These are phyloP conservation scores for Chascanopsetta lugubris DNA, from an alignment of 2,113 vertebrate genomes.

Conservation along the genomic window DNA sequence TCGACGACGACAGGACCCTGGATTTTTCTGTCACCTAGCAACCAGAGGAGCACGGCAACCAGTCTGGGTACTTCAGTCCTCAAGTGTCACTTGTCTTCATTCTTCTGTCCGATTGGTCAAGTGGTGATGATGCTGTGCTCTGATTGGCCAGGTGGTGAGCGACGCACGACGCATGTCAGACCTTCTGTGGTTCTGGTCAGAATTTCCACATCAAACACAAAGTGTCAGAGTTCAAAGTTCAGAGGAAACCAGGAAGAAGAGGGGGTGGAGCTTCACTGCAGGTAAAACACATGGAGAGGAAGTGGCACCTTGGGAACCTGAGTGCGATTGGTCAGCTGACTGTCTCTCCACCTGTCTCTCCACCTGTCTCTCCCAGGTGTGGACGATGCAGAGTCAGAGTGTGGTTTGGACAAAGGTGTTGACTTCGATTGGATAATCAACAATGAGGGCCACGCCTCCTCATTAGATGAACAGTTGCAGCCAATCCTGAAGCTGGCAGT, in stretches of 20 bases:
- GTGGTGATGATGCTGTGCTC: constrained; percentile 84
- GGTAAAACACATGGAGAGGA: constrained; percentile 65
- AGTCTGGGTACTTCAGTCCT: constrained; percentile 82
- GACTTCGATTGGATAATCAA: constrained; percentile 85
- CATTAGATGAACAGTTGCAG: constrained; percentile 81
- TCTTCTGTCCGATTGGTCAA: constrained; percentile 1
- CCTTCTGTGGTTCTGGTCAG: constrained; percentile 84
- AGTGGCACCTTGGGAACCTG: too few relatives aligned
- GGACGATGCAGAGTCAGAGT: constrained; percentile 90
- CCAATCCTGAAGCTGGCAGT: constrained; percentile 69
- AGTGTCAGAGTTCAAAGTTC: constrained; percentile 83
- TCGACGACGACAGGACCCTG: constrained; percentile 78
- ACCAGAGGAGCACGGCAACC: constrained; percentile 76
- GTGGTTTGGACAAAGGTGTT: constrained; percentile 86
- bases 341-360: background rate
- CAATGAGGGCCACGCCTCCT: constrained; percentile 78
- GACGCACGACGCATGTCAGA: constrained; percentile 88
- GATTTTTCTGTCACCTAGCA: constrained; percentile 87
- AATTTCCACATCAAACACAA: constrained; percentile 73
- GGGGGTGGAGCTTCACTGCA: constrained; percentile 87
- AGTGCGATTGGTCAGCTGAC: background rate
- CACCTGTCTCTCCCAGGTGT: constrained; percentile 76
- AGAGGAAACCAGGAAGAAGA: constrained; percentile 73
- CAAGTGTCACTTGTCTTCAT: background rate
- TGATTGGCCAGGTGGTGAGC: constrained; percentile 86